Base-by-base conservation (phyloP, 1,140 invertebrate species). In the Dreissena rostriformis region DNA sequence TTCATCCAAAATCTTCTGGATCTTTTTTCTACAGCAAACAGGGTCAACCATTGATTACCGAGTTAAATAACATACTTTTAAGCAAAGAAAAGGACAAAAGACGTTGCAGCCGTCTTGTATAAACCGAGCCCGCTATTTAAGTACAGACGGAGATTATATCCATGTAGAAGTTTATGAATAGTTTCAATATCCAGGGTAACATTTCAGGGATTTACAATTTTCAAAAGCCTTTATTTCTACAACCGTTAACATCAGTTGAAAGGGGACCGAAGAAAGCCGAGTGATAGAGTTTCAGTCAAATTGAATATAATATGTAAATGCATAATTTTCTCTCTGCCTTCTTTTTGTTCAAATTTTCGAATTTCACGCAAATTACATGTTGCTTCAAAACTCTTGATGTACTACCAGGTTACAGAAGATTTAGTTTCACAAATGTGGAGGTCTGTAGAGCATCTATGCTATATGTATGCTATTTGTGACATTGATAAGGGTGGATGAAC, bases 231-330 rank as follows among this genome's bases (percentile, higher is more conserved):
- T 67, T 66, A 67, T 67, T 77, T 77, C 67, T 77, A 39, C 66
- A 65, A 22, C 51, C 63, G 24, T 66, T 51, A 66, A 77, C 66
- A 26, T 67, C 63, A 67, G 28, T 77, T 77, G n/a, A 77, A 49
- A 26, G 52, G 51, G 29, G 26, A 15, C 29, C 61, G 29, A 74
- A 74, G 72, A 74, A 57, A 74, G 72, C 52, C n/a, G 19, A 52
- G 72, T 52, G 29, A 57, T 74, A 74, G 52, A 57, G 53, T 77
- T 77, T 65, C 75, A 51, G 22, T 24, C 24, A 77, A 77, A 77
- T 67, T 77, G 61, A 67, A 65, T 77, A 61, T 67, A 26, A 24
- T 26, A 74, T 55, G 72, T 74, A 74, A 74, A 74, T 74, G 72
- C 52, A 74, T 74, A 74, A 74, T 74, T 74, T 57, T 74, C 0